phyloP scores from a whole-genome alignment of 2,888 invertebrate species.

The Morpho deidamia region DNA sequence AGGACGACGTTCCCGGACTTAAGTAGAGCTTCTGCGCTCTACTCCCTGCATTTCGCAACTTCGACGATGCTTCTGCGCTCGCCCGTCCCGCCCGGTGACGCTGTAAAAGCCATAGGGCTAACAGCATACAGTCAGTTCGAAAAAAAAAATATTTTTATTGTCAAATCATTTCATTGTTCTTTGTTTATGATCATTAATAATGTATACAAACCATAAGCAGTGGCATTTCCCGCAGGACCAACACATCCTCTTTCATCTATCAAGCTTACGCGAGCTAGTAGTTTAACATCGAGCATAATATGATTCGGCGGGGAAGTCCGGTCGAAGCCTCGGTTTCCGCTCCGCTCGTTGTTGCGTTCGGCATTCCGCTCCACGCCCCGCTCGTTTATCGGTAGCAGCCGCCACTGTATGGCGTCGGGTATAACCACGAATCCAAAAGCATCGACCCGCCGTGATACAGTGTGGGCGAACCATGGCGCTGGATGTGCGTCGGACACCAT shows the following conservation, averaged over 20 bases:
- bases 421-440: constrained; percentile 42
- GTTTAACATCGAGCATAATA: constrained; percentile 43
- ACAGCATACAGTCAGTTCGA: too few species aligned
- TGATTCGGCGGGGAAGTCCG: constrained; percentile 17
- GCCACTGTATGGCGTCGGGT: constrained; percentile 41
- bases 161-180: too few species aligned
- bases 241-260: constrained; percentile 57
- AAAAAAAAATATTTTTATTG: too few species aligned
- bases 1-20: too few species aligned
- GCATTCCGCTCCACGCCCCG: constrained; percentile 30
- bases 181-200: too few species aligned
- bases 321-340: constrained; percentile 24
- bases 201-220: constrained; percentile 51
- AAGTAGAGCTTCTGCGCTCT: too few species aligned
- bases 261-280: constrained; percentile 55
- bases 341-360: too few species aligned
- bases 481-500: constrained; percentile 60
- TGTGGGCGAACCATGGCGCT: constrained; percentile 55
- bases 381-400: constrained; percentile 46
- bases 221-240: constrained; percentile 58
- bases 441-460: constrained; percentile 38
- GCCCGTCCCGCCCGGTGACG: too few species aligned
- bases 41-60: too few species aligned
- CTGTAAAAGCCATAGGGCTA: too few species aligned
- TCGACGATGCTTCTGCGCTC: too few species aligned